Evolutionary conservation across 2,888 invertebrate species (phyloP).

Genomic region (Drepanosiphum platanoidis): DNA sequence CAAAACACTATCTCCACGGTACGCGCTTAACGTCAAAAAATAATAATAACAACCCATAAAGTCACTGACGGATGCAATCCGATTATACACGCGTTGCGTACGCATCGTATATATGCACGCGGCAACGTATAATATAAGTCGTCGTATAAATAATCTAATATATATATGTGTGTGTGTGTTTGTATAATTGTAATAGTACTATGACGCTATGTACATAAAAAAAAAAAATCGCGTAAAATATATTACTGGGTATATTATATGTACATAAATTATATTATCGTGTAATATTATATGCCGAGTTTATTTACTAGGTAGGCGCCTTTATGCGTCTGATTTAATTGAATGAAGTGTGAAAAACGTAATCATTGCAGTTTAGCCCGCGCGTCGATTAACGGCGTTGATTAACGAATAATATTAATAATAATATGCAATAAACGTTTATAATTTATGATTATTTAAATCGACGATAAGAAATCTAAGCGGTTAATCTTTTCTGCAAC

Average conservation of each 20-base stretch:
- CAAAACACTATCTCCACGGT: conserved; percentile 41
- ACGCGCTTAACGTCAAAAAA: conserved; percentile 47
- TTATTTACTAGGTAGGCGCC: no score
- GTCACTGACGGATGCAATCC: conserved; percentile 45
- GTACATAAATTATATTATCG: not conserved
- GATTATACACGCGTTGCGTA: conserved; percentile 18
- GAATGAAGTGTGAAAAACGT: not conserved
- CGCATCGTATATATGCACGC: not conserved
- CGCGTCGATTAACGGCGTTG: not conserved
- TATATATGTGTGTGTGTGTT: no score
- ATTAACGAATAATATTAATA: not conserved
- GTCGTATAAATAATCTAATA: no score
- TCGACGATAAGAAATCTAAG: not conserved
- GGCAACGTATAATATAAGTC: not conserved
- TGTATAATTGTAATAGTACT: no score
- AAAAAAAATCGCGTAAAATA: not conserved
- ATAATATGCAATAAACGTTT: not conserved
- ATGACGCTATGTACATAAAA: no score
- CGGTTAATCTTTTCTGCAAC: not conserved
- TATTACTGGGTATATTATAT: not conserved
- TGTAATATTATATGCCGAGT: not conserved
- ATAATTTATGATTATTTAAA: not conserved
- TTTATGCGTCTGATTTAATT: conserved; percentile 3
- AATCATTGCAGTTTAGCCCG: not conserved
- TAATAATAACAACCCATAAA: conserved; percentile 33